Base-by-base conservation (phyloP, 2,888 invertebrate genomes). In the Buathra laborator region DNA sequence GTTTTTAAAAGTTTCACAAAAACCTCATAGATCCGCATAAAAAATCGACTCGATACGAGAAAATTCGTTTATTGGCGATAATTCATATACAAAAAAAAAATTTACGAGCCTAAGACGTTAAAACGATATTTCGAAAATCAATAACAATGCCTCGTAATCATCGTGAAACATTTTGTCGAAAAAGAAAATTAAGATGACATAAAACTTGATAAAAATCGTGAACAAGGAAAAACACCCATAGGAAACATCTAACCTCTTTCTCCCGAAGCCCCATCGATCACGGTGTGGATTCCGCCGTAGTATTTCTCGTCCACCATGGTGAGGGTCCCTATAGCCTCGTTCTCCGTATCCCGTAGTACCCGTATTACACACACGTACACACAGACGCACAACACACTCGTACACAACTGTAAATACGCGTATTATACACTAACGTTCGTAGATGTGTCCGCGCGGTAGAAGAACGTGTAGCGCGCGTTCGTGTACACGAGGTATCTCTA, bases 201-300 rank as follows among this genome's bases (percentile, higher is more conserved):
- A 29, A 19, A 7, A 29, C 29, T 71, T 29, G 24, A 51, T 2
- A 14, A 46, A 14, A 51, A 48, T 24, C 16, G 19, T 24, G 12
- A 10, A 32, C 51, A 14, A 44, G 43, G 24, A 43, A 44, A 74
- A 56, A 62, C n/a, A 74, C 29, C 32, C n/a, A 37, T 7, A 3
- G 16, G 16, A 66, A 24, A 24, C 70, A 32, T 59, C 59, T 74
- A 29, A 29, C 70, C 53, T 59, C 59, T 74, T 71, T 74, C 48
- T 51, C 62, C 56, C 67, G 66, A 62, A 59, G 79, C 79, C 56
- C 75, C 82, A 85, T 85, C 82, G 85, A 85, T 82, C 85, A 85
- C 78, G 68, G 78, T 66, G 82, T 75, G 75, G 62, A 71, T 70
- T 78, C 70, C 72, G 51, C 72, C 70, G 51, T 77, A 68, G 77